phyloP scores from a whole-genome alignment of 2,797 vertebrate species.

The Eupleurogrammus muticus region DNA sequence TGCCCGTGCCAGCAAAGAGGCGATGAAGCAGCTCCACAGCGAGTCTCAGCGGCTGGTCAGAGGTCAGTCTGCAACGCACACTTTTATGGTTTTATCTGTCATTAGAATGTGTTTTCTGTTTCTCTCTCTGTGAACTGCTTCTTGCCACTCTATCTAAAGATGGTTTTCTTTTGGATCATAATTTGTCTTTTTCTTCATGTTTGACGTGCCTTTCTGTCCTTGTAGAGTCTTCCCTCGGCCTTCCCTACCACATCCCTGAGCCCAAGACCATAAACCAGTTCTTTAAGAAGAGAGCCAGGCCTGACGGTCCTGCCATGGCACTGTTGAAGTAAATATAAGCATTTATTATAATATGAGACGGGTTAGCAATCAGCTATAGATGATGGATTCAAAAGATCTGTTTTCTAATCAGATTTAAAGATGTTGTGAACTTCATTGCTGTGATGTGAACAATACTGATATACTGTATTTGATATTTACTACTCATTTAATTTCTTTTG shows the following conservation, averaged over 20 bases:
- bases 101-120: not conserved
- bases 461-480: no score
- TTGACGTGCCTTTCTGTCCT: slow-evolving; percentile 8
- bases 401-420: not conserved
- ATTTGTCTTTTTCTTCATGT: not conserved
- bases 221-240: slow-evolving; percentile 89
- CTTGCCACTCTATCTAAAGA: not conserved
- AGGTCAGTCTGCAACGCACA: slow-evolving; percentile 83
- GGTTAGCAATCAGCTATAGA: not conserved
- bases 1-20: slow-evolving; percentile 92
- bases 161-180: not conserved
- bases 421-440: no score
- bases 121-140: not conserved
- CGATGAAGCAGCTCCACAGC: slow-evolving; percentile 94
- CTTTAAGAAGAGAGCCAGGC: slow-evolving; percentile 88
- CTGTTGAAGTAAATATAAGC: slow-evolving; percentile 90
- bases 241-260: slow-evolving; percentile 96
- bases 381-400: not conserved
- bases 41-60: slow-evolving; percentile 93
- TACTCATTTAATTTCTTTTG: no score
- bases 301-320: slow-evolving; percentile 88
- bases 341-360: not conserved
- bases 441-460: no score
- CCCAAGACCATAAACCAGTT: slow-evolving; percentile 93
- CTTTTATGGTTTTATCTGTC: not conserved